These are phyloP conservation scores for Drepanosiphum platanoidis DNA, from an alignment of 2,888 invertebrate genomes.

Conservation along the genomic window DNA sequence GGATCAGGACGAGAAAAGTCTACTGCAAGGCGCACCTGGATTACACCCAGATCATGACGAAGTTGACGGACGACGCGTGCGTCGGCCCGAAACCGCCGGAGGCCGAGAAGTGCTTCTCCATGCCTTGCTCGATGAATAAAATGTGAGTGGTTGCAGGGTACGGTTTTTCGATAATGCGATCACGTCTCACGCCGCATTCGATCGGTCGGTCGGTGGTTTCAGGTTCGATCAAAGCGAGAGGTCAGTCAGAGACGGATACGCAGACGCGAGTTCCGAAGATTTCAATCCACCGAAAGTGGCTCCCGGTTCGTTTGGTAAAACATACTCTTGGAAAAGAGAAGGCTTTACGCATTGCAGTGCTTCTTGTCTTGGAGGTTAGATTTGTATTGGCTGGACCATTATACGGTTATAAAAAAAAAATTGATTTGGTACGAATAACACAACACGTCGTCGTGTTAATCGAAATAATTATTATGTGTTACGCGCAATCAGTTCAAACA, in stretches of 20 bases:
- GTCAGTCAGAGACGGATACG: constrained; percentile 67
- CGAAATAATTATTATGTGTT: no score
- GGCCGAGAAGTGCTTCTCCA: constrained; percentile 82
- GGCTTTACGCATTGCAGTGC: constrained; percentile 94
- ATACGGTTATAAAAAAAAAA: constrained; percentile 2
- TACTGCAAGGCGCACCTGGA: constrained; percentile 94
- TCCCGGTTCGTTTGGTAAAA: constrained; percentile 77
- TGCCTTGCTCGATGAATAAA: constrained; percentile 73
- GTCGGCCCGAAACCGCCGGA: constrained; percentile 85
- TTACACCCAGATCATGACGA: constrained; percentile 88
- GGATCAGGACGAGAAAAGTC: constrained; percentile 85
- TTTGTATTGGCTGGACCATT: neutral
- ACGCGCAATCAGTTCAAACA: no score
- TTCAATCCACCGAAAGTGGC: constrained; percentile 70
- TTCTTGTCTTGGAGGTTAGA: constrained; percentile 86
- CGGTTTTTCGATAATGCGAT: neutral
- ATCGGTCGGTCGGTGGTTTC: no score
- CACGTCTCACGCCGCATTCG: neutral
- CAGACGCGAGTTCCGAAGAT: constrained; percentile 67
- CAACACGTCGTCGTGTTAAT: neutral
- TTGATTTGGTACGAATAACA: neutral
- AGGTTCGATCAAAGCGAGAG: constrained; percentile 58
- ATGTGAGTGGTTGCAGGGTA: constrained; percentile 64
- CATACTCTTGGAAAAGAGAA: constrained; percentile 88
- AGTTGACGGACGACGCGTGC: constrained; percentile 87